A percentile compares a stretch with the other conserved stretches of the same genome.
Conservation (phyloP, 2,797 vertebrate species). For the Manis javanica region DNA sequence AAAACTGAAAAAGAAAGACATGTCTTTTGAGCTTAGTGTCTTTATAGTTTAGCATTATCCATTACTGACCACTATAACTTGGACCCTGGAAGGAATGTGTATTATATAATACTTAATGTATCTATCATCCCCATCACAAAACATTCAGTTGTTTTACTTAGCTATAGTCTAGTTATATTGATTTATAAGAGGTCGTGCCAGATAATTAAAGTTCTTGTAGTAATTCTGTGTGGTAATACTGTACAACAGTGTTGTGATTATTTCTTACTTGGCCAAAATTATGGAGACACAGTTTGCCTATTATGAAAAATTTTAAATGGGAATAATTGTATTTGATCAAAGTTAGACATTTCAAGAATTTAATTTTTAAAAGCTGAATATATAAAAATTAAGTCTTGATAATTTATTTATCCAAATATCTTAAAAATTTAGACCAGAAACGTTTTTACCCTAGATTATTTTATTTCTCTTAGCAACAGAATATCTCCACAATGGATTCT, state of each 20-base stretch:
- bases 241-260: conserved; percentile 28
- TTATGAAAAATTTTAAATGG: conserved; percentile 46
- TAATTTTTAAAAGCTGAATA: conserved; percentile 1
- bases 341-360: not conserved
- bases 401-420: not conserved
- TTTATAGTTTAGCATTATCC: not conserved
- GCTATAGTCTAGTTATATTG: not conserved
- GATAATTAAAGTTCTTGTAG: conserved; percentile 4
- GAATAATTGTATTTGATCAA: not conserved
- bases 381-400: conserved; percentile 3
- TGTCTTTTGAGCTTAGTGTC: not conserved
- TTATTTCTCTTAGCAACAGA: not conserved
- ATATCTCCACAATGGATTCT: not conserved
- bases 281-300: not conserved
- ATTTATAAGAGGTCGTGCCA: conserved; percentile 24
- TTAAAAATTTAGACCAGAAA: not conserved
- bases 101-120: not conserved
- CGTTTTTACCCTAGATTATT: not conserved
- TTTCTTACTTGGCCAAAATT: not conserved
- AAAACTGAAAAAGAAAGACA: not conserved
- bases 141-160: not conserved
- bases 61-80: not conserved
- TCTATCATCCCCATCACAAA: not conserved
- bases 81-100: not conserved
- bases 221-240: conserved; percentile 15